Evolutionary conservation across 2,113 vertebrate species (phyloP).

Genomic region (Colaptes auratus): DNA sequence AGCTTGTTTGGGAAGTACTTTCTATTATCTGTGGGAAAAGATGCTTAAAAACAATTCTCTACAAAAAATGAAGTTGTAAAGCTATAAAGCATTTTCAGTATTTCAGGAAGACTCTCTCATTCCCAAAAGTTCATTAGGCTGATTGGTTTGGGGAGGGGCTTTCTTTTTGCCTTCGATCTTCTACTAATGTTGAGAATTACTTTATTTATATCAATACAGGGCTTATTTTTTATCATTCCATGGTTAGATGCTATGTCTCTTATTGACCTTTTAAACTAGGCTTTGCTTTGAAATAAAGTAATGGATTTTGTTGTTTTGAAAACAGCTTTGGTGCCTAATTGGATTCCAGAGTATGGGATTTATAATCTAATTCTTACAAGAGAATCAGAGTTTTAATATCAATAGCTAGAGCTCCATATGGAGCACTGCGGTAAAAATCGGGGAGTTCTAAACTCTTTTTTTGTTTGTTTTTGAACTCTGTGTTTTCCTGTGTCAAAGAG

Average conservation of each 20-base stretch:
- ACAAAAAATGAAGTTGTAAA: background rate
- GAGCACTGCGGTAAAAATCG: background rate
- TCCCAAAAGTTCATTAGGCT: constrained; percentile 13
- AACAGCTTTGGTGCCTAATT: background rate
- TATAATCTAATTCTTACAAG: constrained; percentile 15
- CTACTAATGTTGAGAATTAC: background rate
- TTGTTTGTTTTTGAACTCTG: background rate
- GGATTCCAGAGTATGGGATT: background rate
- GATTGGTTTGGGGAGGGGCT: background rate
- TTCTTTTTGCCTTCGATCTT: constrained; percentile 26
- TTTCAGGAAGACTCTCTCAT: constrained; percentile 38
- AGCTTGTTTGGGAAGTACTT: constrained; percentile 42
- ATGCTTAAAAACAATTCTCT: constrained; percentile 36
- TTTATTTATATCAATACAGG: background rate
- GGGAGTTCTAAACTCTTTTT: background rate
- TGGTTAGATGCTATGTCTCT: background rate
- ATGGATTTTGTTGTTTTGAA: background rate
- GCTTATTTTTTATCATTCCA: background rate
- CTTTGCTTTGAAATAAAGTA: constrained; percentile 3
- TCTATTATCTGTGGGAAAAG: background rate
- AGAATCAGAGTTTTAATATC: background rate
- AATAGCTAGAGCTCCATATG: background rate
- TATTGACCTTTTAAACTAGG: background rate
- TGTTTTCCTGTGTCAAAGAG: background rate
- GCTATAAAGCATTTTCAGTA: constrained; percentile 30